Evolutionary conservation across 1,140 invertebrate species (phyloP).

Genomic region (Sitobion miscanthi): DNA sequence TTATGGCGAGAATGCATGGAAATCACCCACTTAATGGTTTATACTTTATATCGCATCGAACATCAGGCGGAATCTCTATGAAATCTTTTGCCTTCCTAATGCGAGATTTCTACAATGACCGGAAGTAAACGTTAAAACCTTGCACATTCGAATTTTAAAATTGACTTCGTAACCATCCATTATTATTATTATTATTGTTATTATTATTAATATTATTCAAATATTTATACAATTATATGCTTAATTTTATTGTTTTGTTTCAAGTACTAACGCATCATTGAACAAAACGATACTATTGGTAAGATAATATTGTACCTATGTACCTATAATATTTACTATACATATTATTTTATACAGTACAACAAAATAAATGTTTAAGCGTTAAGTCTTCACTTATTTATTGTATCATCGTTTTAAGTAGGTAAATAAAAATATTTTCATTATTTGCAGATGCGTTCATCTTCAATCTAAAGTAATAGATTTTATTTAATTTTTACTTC

Average conservation of each 20-base stretch:
- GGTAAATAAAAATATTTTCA: background rate
- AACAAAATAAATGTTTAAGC: background rate
- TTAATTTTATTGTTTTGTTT: background rate
- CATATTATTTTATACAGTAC: background rate
- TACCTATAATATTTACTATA: background rate
- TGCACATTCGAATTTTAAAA: background rate
- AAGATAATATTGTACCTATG: background rate
- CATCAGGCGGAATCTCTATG: background rate
- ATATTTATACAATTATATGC: background rate
- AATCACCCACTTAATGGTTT: background rate
- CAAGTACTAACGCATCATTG: background rate
- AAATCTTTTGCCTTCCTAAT: background rate
- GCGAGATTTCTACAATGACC: background rate
- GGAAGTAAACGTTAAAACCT: slow-evolving; percentile 12
- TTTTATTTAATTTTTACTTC: background rate
- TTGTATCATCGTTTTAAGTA: background rate
- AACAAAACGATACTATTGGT: background rate
- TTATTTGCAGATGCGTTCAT: background rate
- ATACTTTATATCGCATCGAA: slow-evolving; percentile 1
- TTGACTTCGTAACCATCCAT: background rate
- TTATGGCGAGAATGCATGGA: background rate
- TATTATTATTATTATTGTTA: no score
- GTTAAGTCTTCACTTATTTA: background rate
- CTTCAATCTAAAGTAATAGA: background rate
- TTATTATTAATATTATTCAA: background rate